Evolutionary conservation across 2,888 invertebrate genomes (phyloP).

Genomic region (Drosophila cyrtoloma): DNA sequence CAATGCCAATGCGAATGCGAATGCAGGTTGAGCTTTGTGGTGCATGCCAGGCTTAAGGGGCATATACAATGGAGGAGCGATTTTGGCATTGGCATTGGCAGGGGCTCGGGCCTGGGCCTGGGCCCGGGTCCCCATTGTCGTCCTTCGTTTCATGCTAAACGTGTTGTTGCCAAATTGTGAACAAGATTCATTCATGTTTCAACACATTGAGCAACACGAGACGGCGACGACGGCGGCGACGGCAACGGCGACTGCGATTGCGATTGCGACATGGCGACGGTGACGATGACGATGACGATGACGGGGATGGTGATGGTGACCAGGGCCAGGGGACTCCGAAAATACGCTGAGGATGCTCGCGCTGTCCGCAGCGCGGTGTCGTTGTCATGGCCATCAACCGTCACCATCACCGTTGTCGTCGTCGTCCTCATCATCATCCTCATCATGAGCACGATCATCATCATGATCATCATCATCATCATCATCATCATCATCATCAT

Average conservation of each 20-base stretch:
- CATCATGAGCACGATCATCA: conserved; percentile 15
- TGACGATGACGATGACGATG: not conserved
- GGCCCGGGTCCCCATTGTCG: conserved; percentile 51
- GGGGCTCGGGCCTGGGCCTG: not conserved
- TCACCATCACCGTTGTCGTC: conserved; percentile 21
- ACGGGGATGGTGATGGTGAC: not conserved
- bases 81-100: conserved; percentile 49
- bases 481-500: not conserved
- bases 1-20: conserved; percentile 12
- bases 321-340: not conserved
- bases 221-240: conserved; percentile 3
- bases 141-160: conserved; percentile 78
- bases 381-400: conserved; percentile 57
- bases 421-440: conserved; percentile 14
- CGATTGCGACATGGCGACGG: not conserved
- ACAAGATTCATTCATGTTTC: conserved; percentile 84
- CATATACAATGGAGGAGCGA: conserved; percentile 33
- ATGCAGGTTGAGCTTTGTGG: conserved; percentile 34
- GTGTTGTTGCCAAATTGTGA: conserved; percentile 83
- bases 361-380: conserved; percentile 35
- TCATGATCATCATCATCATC: conserved; percentile 17
- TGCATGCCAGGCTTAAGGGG: conserved; percentile 26
- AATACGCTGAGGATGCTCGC: conserved; percentile 16
- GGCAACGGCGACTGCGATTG: not conserved
- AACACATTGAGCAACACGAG: conserved; percentile 77